These are phyloP conservation scores for Brachyrhaphis roseni DNA, from an alignment of 2,797 vertebrate genomes.

Conservation along the genomic window DNA sequence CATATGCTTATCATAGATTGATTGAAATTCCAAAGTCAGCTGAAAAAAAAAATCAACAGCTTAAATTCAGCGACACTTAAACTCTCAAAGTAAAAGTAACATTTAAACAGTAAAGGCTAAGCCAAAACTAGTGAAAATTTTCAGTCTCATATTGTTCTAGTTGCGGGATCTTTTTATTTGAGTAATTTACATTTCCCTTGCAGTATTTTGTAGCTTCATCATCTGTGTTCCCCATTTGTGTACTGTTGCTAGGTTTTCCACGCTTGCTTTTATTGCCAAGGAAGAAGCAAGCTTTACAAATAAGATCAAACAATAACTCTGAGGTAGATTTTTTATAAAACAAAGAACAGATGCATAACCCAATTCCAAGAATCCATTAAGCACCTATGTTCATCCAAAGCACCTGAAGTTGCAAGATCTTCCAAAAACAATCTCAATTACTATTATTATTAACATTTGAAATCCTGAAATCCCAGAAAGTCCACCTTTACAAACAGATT, in stretches of 20 bases:
- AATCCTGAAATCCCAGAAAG: background rate
- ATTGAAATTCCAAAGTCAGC: background rate
- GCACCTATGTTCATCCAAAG: background rate
- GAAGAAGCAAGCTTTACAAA: background rate
- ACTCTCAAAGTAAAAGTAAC: background rate
- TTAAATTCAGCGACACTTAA: background rate
- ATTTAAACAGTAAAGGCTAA: background rate
- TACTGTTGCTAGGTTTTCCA: background rate
- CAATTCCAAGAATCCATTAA: slow-evolving; percentile 1
- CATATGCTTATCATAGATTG: background rate
- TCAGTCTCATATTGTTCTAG: background rate
- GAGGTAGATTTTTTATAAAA: background rate
- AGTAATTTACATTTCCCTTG: background rate
- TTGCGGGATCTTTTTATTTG: background rate
- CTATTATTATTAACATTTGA: no score
- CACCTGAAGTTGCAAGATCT: background rate
- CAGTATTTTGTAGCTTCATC: background rate
- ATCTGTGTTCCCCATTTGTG: background rate
- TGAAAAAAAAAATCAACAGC: background rate
- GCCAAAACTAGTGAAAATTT: background rate
- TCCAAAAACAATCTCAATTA: no score
- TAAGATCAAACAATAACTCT: background rate
- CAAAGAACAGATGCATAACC: background rate
- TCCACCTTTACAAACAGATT: background rate
- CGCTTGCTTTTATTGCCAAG: background rate